Evolutionary conservation across 2,797 vertebrate genomes (phyloP).

Genomic region (Melanotaenia trifasciata): DNA sequence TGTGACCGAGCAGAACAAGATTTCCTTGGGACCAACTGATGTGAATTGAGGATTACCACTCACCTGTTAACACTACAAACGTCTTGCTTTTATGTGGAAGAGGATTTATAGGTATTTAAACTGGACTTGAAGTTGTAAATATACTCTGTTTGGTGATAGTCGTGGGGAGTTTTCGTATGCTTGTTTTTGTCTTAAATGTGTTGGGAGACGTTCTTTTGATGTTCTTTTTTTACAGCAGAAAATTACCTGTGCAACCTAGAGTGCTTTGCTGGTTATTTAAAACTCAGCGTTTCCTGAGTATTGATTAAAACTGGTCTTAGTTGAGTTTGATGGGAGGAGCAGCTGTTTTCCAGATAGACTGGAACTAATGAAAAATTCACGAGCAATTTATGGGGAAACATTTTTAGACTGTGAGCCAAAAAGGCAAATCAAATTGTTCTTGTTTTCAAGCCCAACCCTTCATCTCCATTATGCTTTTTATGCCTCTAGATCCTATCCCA

Average conservation of each 20-base stretch:
- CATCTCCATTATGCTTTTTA: constrained; percentile 16
- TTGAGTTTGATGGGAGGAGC: constrained; percentile 19
- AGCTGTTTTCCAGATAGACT: constrained; percentile 15
- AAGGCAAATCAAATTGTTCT: background rate
- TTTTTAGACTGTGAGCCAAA: constrained; percentile 11
- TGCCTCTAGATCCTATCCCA: constrained; percentile 9
- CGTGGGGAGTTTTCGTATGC: constrained; percentile 42
- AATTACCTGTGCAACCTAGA: constrained; percentile 12
- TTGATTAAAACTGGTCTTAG: constrained; percentile 6
- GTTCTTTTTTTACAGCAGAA: constrained; percentile 34
- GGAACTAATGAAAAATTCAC: background rate
- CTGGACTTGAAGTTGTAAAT: constrained; percentile 65
- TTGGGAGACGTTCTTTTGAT: constrained; percentile 37
- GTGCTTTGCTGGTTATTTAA: constrained; percentile 33
- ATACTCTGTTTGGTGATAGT: constrained; percentile 39
- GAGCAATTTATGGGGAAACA: background rate
- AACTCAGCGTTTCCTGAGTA: constrained; percentile 21
- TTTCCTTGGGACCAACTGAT: constrained; percentile 51
- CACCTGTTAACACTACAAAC: constrained; percentile 72
- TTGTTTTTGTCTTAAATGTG: constrained; percentile 56
- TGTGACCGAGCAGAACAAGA: constrained; percentile 46
- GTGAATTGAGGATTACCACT: constrained; percentile 48
- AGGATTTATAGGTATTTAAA: constrained; percentile 66
- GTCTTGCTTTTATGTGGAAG: constrained; percentile 46
- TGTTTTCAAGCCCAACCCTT: constrained; percentile 21